Conservation (phyloP, 2,113 vertebrate genomes). For the Diadophis punctatus region DNA sequence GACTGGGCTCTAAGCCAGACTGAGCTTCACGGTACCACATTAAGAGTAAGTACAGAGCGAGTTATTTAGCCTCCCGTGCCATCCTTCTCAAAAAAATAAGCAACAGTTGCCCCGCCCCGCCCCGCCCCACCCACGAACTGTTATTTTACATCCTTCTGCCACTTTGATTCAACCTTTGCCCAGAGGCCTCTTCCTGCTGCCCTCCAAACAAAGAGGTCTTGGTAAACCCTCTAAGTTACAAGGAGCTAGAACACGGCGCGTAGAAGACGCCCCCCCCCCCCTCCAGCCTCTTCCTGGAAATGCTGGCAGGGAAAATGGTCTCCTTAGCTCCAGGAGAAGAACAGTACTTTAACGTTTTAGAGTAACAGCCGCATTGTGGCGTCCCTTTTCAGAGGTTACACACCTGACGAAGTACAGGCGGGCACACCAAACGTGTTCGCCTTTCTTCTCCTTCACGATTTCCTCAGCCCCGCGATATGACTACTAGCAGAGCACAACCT, state of each 20-base stretch:
- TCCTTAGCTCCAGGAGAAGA: background rate
- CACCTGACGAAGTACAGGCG: background rate
- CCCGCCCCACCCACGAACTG: background rate
- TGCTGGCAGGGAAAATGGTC: background rate
- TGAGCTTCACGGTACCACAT: background rate
- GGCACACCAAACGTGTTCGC: background rate
- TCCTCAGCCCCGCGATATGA: background rate
- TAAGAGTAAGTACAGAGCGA: background rate
- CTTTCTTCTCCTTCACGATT: background rate
- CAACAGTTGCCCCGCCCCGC: background rate
- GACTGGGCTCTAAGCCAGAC: background rate
- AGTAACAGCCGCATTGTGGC: background rate
- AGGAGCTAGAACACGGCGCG: background rate
- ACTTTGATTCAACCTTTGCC: background rate
- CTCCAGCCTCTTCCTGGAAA: background rate
- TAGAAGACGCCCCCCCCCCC: no score
- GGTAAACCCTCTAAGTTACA: background rate
- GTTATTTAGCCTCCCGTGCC: background rate
- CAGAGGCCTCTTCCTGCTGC: background rate
- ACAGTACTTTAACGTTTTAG: background rate
- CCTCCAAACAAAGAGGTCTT: background rate
- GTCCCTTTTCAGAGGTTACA: background rate
- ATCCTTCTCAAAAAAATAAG: background rate
- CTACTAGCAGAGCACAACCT: background rate
- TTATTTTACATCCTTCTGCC: background rate